A percentile compares a stretch with the other conserved stretches of the same genome.
Conservation (phyloP, 1,140 invertebrate genomes). For the Trypoxylus dichotomus region DNA sequence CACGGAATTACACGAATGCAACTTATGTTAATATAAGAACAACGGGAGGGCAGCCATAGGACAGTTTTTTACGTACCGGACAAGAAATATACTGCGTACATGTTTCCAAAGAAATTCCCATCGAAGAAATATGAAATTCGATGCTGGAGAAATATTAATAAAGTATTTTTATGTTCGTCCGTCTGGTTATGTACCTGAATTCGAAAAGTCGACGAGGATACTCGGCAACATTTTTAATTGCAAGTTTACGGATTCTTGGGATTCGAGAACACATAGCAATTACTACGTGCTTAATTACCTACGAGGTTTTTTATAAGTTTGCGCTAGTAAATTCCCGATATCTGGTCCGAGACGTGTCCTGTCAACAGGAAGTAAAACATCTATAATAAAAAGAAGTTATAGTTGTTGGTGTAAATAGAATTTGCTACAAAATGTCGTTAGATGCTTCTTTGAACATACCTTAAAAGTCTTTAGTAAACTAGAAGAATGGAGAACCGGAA, state of each 20-base stretch:
- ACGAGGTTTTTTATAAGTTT: too few species aligned
- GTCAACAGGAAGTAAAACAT: too few species aligned
- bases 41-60: not conserved
- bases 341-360: too few species aligned
- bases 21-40: constrained; percentile 3
- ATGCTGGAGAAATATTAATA: not conserved
- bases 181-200: not conserved
- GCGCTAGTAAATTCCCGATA: too few species aligned
- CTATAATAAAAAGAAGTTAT: too few species aligned
- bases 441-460: too few species aligned
- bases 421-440: too few species aligned
- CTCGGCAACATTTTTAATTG: not conserved
- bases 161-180: not conserved
- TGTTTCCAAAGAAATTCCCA: not conserved
- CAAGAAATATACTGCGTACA: not conserved
- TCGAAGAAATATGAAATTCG: not conserved
- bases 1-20: not conserved
- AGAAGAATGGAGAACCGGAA: too few species aligned
- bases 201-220: not conserved
- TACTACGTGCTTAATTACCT: not conserved
- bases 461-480: too few species aligned
- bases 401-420: too few species aligned
- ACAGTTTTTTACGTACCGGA: not conserved
- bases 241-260: not conserved
- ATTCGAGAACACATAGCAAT: not conserved